Percentiles rank a stretch among this genome's conserved stretches.
phyloP scores from a whole-genome alignment of 2,797 vertebrate genomes.

The Tarsius wallacei region DNA sequence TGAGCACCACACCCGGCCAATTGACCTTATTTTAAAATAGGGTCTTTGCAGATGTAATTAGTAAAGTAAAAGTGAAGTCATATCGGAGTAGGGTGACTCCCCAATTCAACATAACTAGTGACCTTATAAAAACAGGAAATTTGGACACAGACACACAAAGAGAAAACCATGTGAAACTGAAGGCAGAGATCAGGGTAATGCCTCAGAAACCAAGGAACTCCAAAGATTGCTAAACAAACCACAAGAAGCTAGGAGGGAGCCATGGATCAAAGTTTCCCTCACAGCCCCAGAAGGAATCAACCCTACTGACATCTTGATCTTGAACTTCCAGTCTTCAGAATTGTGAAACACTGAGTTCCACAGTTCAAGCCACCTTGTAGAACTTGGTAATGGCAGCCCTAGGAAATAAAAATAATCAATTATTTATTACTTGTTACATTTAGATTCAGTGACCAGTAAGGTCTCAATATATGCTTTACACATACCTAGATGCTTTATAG shows the following conservation, averaged over 20 bases:
- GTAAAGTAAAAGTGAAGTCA: background rate
- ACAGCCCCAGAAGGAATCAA: background rate
- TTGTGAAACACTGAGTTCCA: background rate
- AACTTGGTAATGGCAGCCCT: background rate
- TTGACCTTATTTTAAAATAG: constrained; percentile 38
- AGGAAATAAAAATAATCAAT: background rate
- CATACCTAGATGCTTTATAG: background rate
- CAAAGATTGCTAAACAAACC: background rate
- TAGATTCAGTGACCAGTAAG: background rate
- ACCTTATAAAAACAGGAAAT: constrained; percentile 13
- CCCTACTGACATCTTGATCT: background rate
- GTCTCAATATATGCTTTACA: background rate
- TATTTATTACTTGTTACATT: background rate
- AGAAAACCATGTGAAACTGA: background rate
- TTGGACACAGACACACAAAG: background rate
- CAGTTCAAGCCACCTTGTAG: background rate
- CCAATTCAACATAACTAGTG: background rate
- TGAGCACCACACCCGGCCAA: too few relatives aligned
- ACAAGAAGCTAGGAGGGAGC: background rate
- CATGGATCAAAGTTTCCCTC: background rate
- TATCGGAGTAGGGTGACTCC: background rate
- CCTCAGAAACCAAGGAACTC: background rate
- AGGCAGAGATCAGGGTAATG: background rate
- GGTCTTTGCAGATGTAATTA: background rate
- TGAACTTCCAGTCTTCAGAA: background rate